Evolutionary conservation across 37 sponge, comb jelly and placozoan species (phyloP), one percentile per base, ranked within the genome.

Genomic region (Geodia barretti): DNA sequence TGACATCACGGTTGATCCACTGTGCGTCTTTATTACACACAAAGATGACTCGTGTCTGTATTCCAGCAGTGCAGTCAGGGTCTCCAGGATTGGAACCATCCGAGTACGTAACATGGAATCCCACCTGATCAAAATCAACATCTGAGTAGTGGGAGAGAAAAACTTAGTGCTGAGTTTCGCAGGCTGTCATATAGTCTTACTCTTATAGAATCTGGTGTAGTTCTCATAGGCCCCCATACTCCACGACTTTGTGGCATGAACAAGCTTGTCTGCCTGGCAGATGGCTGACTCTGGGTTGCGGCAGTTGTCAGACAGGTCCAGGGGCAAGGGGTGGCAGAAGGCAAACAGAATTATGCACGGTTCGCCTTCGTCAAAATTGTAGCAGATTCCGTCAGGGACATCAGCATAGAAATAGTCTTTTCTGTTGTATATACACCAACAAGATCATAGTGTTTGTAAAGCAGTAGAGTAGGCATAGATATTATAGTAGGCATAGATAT

Each of bases 241-340:
- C 54, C 54, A 47, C 14, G 54, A 47, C 11, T 47, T 7, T 47
- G 54, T 47, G 54, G 54, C 54, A 47, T 47, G 11, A 7, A 17
- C 54, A 17, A 47, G 54, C 54, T 47, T 47, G 54, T 47, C 54
- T 47, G 54, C 14, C 54, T 47, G 54, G 54, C 54, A 47, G 54
- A 47, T 47, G 14, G 54, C 54, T 47, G 54, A 47, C 54, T 47
- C 54, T 7, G 54, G 54, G 14, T 47, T 47, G 54, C 54, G 54
- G 14, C 54, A 47, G 54, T 47, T 47, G 7, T 47, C 54, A 47
- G 54, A 47, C 14, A 47, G 7, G 3, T 61, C 64, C 24, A 70
- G 81, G 67, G 83, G 75, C 2, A 83, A n/a, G 23, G 74, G 35
- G 32, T 74, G 83, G 41, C 83, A 83, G 67, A 83, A 83, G 5